Conservation (phyloP, 1,140 invertebrate genomes). For the Eufriesea mexicana region DNA sequence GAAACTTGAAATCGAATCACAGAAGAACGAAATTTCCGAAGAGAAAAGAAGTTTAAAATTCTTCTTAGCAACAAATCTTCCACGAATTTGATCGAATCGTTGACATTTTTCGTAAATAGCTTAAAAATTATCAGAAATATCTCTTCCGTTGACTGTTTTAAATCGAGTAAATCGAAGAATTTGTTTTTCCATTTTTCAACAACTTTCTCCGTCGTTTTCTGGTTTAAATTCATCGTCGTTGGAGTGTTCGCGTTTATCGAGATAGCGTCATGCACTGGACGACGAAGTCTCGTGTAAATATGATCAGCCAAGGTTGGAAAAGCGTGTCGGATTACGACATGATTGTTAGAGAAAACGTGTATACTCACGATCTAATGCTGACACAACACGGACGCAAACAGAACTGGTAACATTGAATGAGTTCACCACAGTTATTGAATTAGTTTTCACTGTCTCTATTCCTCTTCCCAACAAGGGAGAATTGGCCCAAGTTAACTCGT, state of each 20-base stretch:
- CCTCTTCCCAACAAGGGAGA: not conserved
- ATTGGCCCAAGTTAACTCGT: not conserved
- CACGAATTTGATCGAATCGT: too few relatives aligned
- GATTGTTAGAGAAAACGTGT: not conserved
- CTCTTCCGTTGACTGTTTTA: too few relatives aligned
- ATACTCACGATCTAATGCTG: not conserved
- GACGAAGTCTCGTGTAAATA: not conserved
- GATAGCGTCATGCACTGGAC: not conserved
- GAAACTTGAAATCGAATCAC: not conserved
- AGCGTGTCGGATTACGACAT: not conserved
- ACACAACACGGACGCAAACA: not conserved
- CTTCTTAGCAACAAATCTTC: too few relatives aligned
- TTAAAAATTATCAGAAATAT: too few relatives aligned
- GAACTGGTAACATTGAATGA: conserved; percentile 9
- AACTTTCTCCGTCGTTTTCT: not conserved
- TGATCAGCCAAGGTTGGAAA: not conserved
- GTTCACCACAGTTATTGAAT: conserved; percentile 11
- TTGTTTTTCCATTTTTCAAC: not conserved
- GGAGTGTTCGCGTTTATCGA: not conserved
- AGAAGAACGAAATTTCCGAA: not conserved
- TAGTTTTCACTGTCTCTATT: not conserved
- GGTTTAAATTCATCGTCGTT: too few relatives aligned
- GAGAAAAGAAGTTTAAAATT: not conserved
- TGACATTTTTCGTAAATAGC: too few relatives aligned
- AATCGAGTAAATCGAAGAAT: too few relatives aligned